Evolutionary conservation across 1,140 invertebrate species (phyloP).

Genomic region (Caerostris extrusa): DNA sequence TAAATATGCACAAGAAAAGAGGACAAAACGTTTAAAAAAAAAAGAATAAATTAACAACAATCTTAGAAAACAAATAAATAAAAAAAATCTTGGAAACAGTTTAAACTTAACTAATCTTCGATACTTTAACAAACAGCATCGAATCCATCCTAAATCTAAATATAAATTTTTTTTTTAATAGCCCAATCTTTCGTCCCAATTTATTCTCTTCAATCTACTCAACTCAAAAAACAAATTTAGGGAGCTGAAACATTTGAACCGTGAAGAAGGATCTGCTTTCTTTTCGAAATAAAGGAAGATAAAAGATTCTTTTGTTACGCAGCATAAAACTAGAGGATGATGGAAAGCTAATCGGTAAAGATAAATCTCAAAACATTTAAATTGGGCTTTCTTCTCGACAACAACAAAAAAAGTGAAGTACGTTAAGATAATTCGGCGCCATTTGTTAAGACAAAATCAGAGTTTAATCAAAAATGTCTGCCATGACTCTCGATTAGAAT

Average conservation of each 20-base stretch:
- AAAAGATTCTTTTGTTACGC: not conserved
- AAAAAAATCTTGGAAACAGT: not conserved
- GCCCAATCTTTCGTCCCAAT: not conserved
- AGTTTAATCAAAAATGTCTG: not conserved
- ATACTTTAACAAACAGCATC: not conserved
- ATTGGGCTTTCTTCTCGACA: not conserved
- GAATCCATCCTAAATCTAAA: not conserved
- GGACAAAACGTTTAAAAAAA: not conserved
- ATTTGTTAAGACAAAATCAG: not conserved
- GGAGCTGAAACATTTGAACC: slow-evolving; percentile 1
- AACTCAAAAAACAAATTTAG: not conserved
- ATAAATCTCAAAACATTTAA: not conserved
- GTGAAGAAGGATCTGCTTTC: not conserved
- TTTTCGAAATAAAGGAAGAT: not conserved
- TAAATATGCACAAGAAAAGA: too few relatives aligned
- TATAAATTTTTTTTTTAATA: not conserved
- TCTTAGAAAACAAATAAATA: not conserved
- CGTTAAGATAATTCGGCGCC: not conserved
- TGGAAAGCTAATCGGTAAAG: not conserved
- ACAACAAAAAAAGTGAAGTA: not conserved
- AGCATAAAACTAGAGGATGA: not conserved
- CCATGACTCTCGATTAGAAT: not conserved
- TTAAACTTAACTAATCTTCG: slow-evolving; percentile 2
- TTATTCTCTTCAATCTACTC: not conserved
- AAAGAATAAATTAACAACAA: not conserved